Evolutionary conservation across 2,888 invertebrate species (phyloP).

Genomic region (Zaprionus bogoriensis): DNA sequence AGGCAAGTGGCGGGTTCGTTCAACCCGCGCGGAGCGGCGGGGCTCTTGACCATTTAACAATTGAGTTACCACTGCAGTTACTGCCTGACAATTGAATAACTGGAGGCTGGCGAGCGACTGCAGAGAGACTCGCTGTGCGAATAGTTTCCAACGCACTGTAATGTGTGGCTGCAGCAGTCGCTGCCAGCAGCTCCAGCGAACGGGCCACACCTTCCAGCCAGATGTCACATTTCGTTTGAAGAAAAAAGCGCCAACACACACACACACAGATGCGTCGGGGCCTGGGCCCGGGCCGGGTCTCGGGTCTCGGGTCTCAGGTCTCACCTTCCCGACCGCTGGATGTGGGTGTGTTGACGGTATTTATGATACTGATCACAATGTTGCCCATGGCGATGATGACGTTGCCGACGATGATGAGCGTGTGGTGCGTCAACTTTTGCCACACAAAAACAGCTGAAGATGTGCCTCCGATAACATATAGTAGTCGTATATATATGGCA

Average conservation of each 20-base stretch:
- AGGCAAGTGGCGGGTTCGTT: conserved; percentile 34
- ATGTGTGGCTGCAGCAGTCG: too few species aligned
- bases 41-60: conserved; percentile 53
- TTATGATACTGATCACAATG: conserved; percentile 44
- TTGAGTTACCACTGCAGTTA: conserved; percentile 35
- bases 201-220: conserved; percentile 50
- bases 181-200: background rate
- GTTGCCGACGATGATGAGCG: conserved; percentile 6
- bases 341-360: conserved; percentile 52
- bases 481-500: background rate
- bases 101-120: conserved; percentile 20
- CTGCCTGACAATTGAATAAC: conserved; percentile 23
- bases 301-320: too few species aligned
- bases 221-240: conserved; percentile 39
- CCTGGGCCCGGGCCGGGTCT: background rate
- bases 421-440: conserved; percentile 46
- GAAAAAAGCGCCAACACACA: background rate
- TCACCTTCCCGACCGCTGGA: conserved; percentile 28
- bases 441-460: conserved; percentile 39
- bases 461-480: conserved; percentile 26
- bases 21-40: conserved; percentile 38
- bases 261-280: conserved; percentile 8
- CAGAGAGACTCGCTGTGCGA: conserved; percentile 19
- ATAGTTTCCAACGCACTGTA: conserved; percentile 15
- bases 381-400: background rate